These are phyloP conservation scores for Caenorhabditis imperialis DNA, from an alignment of 2,888 invertebrate species.

Conservation along the genomic window DNA sequence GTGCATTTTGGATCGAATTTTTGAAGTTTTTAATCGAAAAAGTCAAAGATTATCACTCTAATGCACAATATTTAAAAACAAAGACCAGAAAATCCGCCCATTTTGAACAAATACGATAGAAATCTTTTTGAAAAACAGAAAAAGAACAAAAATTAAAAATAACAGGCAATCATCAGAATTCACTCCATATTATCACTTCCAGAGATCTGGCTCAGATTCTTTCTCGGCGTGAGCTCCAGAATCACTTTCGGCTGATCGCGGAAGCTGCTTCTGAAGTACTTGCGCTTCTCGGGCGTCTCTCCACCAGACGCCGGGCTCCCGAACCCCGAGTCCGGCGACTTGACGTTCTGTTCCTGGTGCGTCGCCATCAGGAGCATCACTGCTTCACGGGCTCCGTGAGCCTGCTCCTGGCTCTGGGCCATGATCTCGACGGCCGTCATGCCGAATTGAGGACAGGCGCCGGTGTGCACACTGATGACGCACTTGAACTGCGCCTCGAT, in stretches of 20 bases:
- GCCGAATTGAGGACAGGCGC: constrained; percentile 30
- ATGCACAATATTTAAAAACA: too few relatives aligned
- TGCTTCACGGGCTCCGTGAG: constrained; percentile 25
- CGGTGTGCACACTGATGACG: constrained; percentile 44
- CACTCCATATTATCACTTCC: too few relatives aligned
- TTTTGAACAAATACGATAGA: constrained; percentile 1
- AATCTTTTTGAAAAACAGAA: background rate
- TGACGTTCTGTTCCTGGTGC: constrained; percentile 2
- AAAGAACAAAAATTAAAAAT: background rate
- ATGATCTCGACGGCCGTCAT: constrained; percentile 46
- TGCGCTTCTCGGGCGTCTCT: constrained; percentile 31
- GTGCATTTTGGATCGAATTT: too few relatives aligned
- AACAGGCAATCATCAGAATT: constrained; percentile 7
- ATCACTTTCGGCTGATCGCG: constrained; percentile 52
- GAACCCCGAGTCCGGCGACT: constrained; percentile 33
- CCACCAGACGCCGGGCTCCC: constrained; percentile 15
- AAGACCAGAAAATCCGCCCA: too few relatives aligned
- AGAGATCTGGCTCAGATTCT: too few relatives aligned
- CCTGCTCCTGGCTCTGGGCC: constrained; percentile 33
- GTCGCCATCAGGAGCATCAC: constrained; percentile 13
- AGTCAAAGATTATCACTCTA: too few relatives aligned
- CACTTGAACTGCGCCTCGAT: constrained; percentile 46
- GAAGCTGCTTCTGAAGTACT: constrained; percentile 37
- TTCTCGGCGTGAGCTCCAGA: constrained; percentile 46
- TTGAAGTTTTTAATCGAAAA: too few relatives aligned